Evolutionary conservation across 2,888 invertebrate genomes (phyloP), one percentile per base, ranked within the genome.

Genomic region (Trachelus stipa): DNA sequence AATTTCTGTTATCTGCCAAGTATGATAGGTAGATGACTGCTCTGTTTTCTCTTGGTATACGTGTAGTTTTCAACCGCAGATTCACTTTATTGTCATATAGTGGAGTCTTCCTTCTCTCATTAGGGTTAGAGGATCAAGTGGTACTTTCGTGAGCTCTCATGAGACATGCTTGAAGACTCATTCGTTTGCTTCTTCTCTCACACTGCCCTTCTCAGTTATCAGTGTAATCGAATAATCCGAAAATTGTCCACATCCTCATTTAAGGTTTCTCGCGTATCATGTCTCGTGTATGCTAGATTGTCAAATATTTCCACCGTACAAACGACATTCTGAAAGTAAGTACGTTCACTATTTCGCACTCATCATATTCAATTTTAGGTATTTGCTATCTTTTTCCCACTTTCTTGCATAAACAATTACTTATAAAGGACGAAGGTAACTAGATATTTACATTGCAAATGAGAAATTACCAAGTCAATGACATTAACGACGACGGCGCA

Each of bases 201-300:
- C 33, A 31, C 33, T 33, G 71, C 31, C 68, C 73, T 75, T 79
- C 81, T 82, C 79, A 77, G 76, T 82, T 80, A 77, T 79, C 75
- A 76, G 69, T 68, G 75, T 81, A 80, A 83, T 79, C 80, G 78
- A 69, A 80, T 81, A 83, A 83, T 83, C 83, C 82, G 81, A 78
- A 87, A 87, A 87, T 87, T 82, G 87, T 80, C 84, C 77, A 86
- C 87, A 86, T 87, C 87, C 87, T 87, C 80, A 80, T 82, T 82
- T 78, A 75, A 73, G 31, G 30, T 69, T 69, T 33, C 12, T 33
- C 0, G 11, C 15, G 40, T 23, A 23, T 56, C 56, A 6, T 56
- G 2, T 23, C 56, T 56, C 23, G 23, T 23, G 56, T 56, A 23
- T 9, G 23, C 2, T 56, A 56, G 2, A 9, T 56, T 56, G 23